Base-by-base conservation (phyloP, 2,888 invertebrate genomes). In the Acronicta leporina region DNA sequence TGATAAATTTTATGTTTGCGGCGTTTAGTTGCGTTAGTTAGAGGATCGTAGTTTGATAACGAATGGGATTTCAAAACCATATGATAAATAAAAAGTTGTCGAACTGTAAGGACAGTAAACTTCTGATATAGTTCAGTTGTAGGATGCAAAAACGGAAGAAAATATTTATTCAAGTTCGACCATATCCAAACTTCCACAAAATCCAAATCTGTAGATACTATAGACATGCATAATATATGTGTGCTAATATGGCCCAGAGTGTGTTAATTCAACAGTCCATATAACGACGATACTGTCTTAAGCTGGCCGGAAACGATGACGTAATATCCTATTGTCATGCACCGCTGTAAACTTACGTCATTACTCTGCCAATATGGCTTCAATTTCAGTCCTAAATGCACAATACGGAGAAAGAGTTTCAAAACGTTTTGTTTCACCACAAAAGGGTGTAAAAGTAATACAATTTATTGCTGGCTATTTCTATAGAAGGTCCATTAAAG, bases 311-410 rank as follows among this genome's bases (percentile, higher is more conserved):
- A 38, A n/a, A 38, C 16, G n/a, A 44, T 52, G 53, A 5, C 46
- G 13, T 52, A 52, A 47, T 15, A 20, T 35, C 35, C 15, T 52
- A 52, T 33, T 52, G 33, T 35, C 33, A 30, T 13, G 30, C 7
- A 46, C 2, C 38, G 38, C 11, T 48, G 41, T 11, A 16, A 14
- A 16, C 30, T 1, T 43, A 51, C 38, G 11, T 11, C 68, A 45
- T 14, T 33, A 14, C 15, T 49, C 33, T 45, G 7, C 33, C 47
- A 9, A 14, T 66, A 67, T 10, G 67, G 67, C 67, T 67, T 65
- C 33, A 60, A 38, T 11, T 48, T 30, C 47, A 33, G 38, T 11
- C 38, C 30, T 38, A 13, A 16, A 48, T 50, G 15, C 41, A 47
- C 11, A 33, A 5, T 38, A 38, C 4, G 13, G 5, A 35, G n/a